Base-by-base conservation (phyloP, 1,140 invertebrate species). In the Lepidotrigona ventralis region DNA sequence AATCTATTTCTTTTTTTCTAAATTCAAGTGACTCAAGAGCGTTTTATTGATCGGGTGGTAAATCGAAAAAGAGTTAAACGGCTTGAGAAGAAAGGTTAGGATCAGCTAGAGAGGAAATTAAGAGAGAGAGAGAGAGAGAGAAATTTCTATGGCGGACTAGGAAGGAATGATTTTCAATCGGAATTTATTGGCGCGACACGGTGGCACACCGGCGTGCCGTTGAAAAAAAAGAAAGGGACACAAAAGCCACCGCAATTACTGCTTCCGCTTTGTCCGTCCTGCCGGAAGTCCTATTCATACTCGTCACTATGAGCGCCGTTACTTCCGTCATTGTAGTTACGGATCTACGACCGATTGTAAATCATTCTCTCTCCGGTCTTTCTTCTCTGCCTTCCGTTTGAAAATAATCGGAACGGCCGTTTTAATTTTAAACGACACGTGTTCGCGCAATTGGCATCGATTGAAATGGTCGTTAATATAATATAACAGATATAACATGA, bases 271-370 rank as follows among this genome's bases (percentile, higher is more conserved):
- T 56, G 79, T 66, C 79, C 79, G 74, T 71, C 74, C 64, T 85
- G 33, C 88, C 89, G 91, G 91, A 92, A 91, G 90, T 89, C 83
- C 88, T 89, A 90, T 91, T 90, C 90, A 88, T 86, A 90, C 86
- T 77, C 90, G 86, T 90, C 88, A 87, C 89, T 90, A 86, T 84
- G 81, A 83, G 71, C 88, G 87, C 87, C 88, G 85, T 88, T 89
- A 83, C 86, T 91, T 91, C 90, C 90, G 89, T 91, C 90, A 89
- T 89, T 68, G 83, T 69, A 73, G 84, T 79, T 89, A 78, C 86
- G 84, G 72, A 84, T 88, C 87, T 75, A 69, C 74, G 64, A 51
- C 33, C 73, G 26, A 69, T 51, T 39, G 56, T 83, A 83, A 70
- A 83, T 83, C 56, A 71, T 77, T 68, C 56, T 19, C 46, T 64